Evolutionary conservation across 2,797 vertebrate genomes (phyloP).

Genomic region (Nannoperca australis): DNA sequence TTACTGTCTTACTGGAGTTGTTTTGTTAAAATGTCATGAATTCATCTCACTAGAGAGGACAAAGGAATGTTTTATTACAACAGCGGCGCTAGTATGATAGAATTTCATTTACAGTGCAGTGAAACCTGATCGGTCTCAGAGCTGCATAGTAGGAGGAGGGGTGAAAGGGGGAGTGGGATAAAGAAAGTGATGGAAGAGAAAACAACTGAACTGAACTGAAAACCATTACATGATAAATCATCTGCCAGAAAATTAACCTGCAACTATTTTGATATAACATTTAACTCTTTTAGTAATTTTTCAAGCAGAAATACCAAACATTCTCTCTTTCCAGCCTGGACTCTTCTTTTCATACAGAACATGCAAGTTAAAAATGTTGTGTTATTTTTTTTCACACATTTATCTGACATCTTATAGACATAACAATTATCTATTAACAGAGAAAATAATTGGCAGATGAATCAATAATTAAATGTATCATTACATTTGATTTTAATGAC

Average conservation of each 20-base stretch:
- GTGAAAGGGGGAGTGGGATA: constrained; percentile 15
- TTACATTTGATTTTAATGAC: background rate
- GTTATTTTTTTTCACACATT: background rate
- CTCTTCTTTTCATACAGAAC: background rate
- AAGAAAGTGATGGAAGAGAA: constrained; percentile 21
- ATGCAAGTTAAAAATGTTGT: background rate
- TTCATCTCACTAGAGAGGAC: constrained; percentile 38
- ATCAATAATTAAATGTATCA: background rate
- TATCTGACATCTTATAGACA: background rate
- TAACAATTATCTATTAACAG: background rate
- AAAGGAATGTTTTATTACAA: constrained; percentile 62
- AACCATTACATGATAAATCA: background rate
- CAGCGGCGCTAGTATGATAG: constrained; percentile 49
- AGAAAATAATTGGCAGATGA: background rate
- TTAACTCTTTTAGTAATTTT: background rate
- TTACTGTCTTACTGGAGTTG: constrained; percentile 15
- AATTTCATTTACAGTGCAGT: constrained; percentile 58
- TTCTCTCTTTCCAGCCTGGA: background rate
- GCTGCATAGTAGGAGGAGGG: constrained; percentile 30
- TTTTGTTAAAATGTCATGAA: constrained; percentile 32
- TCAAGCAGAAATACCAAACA: background rate
- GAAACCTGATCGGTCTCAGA: constrained; percentile 58
- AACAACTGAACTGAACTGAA: background rate
- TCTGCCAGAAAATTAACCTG: background rate
- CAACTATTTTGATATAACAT: background rate